Base-by-base conservation (phyloP, 2,888 invertebrate species). In the Euplagia quadripunctaria region DNA sequence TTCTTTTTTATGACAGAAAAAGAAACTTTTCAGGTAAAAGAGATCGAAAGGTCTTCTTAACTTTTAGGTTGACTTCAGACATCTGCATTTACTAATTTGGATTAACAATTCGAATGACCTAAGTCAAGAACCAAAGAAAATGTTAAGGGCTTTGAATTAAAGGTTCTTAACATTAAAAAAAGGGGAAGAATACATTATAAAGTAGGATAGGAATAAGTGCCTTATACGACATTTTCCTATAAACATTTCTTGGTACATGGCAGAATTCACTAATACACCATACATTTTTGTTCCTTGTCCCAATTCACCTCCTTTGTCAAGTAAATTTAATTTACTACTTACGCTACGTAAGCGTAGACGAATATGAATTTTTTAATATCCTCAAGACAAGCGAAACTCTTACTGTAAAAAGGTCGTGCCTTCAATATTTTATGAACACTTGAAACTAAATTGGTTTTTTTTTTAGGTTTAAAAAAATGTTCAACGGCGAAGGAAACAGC, bases 341-440 rank as follows among this genome's bases (percentile, higher is more conserved):
- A 82, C 81, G 82, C 78, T 85, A 82, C 81, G 80, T 85, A 89
- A 88, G 87, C 85, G 86, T 84, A 86, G 82, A 86, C 80, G 89
- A 89, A 89, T 88, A 89, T 89, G 87, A 91, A 91, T 89, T 84
- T 93, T 93, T 92, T 94, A 92, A 93, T 93, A 93, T 93, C 89
- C 86, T 82, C 87, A 81, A 92, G 90, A 90, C 90, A 91, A 85
- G 90, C 85, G 86, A 89, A 91, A 86, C 87, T 90, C 84, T 84
- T 86, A 86, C 87, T 85, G 82, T 83, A 80, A 83, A 85, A 88
- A 90, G 88, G 90, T 88, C 86, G 87, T 73, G 79, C 85, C 88
- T 93, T 91, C 89, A 92, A 91, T 92, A 93, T 93, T 93, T 74
- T 74, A 74, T 68, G 74, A 71, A 71, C 73, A 74, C 73, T 74